phyloP scores from a whole-genome alignment of 2,113 vertebrate species.

The Castor canadensis region DNA sequence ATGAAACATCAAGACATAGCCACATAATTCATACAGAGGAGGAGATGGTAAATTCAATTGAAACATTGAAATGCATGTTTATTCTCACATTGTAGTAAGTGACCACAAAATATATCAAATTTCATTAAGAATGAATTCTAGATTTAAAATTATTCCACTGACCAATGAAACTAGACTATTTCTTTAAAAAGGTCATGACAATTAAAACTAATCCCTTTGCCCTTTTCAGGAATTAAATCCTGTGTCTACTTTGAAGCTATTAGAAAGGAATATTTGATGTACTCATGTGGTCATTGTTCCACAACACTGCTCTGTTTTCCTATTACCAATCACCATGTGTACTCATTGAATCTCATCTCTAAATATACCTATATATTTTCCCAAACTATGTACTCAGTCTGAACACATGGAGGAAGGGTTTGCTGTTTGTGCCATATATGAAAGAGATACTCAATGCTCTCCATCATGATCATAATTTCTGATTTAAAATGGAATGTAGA shows the following conservation, averaged over 20 bases:
- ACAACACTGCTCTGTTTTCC: not conserved
- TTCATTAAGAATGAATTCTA: conserved; percentile 43
- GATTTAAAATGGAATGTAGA: not conserved
- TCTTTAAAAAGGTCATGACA: not conserved
- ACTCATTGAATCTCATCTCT: not conserved
- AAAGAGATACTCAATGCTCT: conserved; percentile 4
- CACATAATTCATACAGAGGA: not conserved
- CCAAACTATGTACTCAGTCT: not conserved
- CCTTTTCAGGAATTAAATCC: not conserved
- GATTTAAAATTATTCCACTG: not conserved
- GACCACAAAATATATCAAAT: not conserved
- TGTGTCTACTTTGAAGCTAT: conserved; percentile 35
- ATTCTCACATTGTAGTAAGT: conserved; percentile 28
- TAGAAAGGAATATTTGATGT: not conserved
- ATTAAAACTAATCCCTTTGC: not conserved
- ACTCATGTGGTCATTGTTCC: not conserved
- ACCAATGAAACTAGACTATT: not conserved
- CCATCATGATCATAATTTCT: not conserved
- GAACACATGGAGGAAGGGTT: not conserved
- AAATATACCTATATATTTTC: not conserved
- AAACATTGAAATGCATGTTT: conserved; percentile 1
- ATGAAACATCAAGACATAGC: not conserved
- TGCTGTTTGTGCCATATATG: not conserved
- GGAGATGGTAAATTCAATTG: not conserved
- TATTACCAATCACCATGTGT: not conserved